Base-by-base conservation (phyloP, 2,797 vertebrate species). In the Taenioides sp. region DNA sequence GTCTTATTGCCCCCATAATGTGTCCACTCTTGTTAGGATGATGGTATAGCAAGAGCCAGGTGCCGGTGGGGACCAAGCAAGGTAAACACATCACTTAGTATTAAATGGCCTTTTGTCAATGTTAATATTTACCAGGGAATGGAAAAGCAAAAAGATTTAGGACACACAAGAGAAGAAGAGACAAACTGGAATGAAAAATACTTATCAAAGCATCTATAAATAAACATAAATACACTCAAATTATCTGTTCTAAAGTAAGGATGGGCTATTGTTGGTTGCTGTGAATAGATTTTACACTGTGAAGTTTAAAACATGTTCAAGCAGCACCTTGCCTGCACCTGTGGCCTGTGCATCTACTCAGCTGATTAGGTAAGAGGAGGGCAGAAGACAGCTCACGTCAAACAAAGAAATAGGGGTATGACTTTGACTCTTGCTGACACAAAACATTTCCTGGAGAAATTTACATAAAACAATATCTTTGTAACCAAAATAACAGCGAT, bases 81-180 rank as follows among this genome's bases (percentile, higher is more conserved):
- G 34, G 74, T 84, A 91, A 92, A 91, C 86, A 87, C 80, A 89
- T 86, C 73, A 79, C 71, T 89, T 74, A 77, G 17, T 27, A 65
- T 9, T 78, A 72, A 79, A 66, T 67, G 70, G 65, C 43, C 75
- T 67, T 70, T 66, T 70, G 9, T 82, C 2, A 3, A 69, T 62
- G 60, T 70, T 60, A 72, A 71, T 49, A 66, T 57, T 61, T 31
- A 65, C 60, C 37, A 54, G 47, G 25, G 18, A 20, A 43, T 27
- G 16, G 22, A 23, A 50, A 49, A 18, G 16, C 25, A n/a, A 34
- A 70, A 49, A 74, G 43, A 58, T 65, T 31, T 16, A 10, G 17
- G 23, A 6, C 23, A 11, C 5, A 7, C 5, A 22, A 43, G 7
- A 43, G 7, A 6, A 17, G 11, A 31, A 65, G 11, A 20, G 31